A percentile compares a stretch with the other conserved stretches of the same genome.
Evolutionary conservation across 30 jellyfish, hydroid and myxozoan species (phyloP).

Genomic region (Cassiopea andromeda): DNA sequence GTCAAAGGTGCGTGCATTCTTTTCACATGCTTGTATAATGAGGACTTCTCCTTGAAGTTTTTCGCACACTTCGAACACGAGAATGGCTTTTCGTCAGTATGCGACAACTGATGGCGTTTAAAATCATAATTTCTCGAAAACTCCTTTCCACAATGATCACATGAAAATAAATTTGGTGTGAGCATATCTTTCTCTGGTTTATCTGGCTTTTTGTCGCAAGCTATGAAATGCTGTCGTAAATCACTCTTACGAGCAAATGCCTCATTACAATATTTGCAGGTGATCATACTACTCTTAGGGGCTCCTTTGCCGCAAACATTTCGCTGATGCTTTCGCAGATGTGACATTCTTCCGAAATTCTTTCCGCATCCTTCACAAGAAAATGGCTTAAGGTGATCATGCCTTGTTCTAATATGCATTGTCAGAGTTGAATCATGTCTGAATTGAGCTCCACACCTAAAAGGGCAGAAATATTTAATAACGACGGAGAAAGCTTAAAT

Average conservation of each 20-base stretch:
- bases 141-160: conserved; percentile 95
- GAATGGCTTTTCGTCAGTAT: conserved; percentile 96
- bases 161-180: conserved; percentile 69
- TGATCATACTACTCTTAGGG: conserved; percentile 63
- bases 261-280: conserved; percentile 90
- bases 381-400: conserved; percentile 97
- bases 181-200: conserved; percentile 73
- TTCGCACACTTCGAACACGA: conserved; percentile 92
- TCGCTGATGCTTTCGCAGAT: conserved; percentile 97
- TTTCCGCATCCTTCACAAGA: conserved; percentile 97
- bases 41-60: conserved; percentile 93
- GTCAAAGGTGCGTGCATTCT: conserved; percentile 85
- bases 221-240: conserved; percentile 76
- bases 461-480: no score
- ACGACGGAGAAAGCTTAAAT: no score
- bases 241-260: conserved; percentile 84
- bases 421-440: conserved; percentile 98
- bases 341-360: conserved; percentile 98
- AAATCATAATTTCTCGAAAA: conserved; percentile 89
- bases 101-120: conserved; percentile 95
- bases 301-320: conserved; percentile 95
- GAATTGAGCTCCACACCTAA: conserved; percentile 97
- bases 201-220: conserved; percentile 95
- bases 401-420: conserved; percentile 99
- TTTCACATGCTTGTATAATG: conserved; percentile 91